A percentile compares a stretch with the other conserved stretches of the same genome.
phyloP scores from a whole-genome alignment of 2,113 vertebrate species.

The Meriones unguiculatus region DNA sequence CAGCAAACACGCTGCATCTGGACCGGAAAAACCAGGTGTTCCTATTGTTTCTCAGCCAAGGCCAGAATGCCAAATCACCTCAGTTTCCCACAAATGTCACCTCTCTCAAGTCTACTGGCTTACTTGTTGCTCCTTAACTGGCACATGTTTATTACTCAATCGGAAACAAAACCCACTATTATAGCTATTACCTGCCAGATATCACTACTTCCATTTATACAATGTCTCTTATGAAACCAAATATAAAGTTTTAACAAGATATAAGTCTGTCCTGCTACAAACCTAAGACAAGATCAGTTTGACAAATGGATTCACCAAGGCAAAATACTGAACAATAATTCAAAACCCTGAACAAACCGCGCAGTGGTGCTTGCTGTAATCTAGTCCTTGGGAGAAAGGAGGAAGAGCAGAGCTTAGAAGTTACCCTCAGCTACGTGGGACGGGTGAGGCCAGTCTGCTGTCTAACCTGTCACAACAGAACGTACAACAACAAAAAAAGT shows the following conservation, averaged over 20 bases:
- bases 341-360: neutral
- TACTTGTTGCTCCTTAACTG: neutral
- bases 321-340: slow-evolving; percentile 11
- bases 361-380: neutral
- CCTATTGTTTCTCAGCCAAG: neutral
- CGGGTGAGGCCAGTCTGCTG: neutral
- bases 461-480: neutral
- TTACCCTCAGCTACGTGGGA: neutral
- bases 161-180: neutral
- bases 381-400: neutral
- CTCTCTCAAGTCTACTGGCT: neutral
- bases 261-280: neutral
- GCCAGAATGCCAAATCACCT: neutral
- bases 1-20: neutral
- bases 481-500: neutral
- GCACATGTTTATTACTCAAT: neutral
- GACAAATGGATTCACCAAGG: slow-evolving; percentile 6
- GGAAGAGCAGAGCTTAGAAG: neutral
- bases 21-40: neutral
- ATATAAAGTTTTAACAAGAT: slow-evolving; percentile 43
- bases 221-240: neutral
- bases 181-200: neutral
- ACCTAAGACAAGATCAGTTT: slow-evolving; percentile 26
- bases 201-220: neutral
- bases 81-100: neutral